phyloP scores from a whole-genome alignment of 2,113 vertebrate species.

The Ibidorhyncha struthersii region DNA sequence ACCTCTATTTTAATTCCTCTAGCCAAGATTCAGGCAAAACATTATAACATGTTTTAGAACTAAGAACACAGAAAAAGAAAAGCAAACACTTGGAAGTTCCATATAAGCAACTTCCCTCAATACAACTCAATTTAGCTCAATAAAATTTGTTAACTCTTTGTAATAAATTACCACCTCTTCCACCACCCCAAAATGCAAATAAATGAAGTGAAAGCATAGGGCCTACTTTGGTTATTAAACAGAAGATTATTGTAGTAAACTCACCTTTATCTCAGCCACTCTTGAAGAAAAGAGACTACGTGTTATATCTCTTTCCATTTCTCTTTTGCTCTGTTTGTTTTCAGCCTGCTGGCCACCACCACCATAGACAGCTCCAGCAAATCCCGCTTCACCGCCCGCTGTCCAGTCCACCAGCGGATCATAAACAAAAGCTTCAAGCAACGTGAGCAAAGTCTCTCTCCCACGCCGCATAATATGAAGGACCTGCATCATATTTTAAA shows the following conservation, averaged over 20 bases:
- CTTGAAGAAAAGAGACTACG: conserved; percentile 96
- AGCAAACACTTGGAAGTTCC: neutral
- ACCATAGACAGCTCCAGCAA: conserved; percentile 96
- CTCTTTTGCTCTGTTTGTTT: conserved; percentile 96
- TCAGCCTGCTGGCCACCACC: conserved; percentile 97
- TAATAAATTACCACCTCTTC: neutral
- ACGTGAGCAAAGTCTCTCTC: conserved; percentile 92
- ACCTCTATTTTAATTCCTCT: neutral
- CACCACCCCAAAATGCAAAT: neutral
- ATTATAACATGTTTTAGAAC: neutral
- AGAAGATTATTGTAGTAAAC: neutral
- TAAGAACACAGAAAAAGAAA: neutral
- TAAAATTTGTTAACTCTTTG: neutral
- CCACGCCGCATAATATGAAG: conserved; percentile 97
- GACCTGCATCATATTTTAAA: conserved; percentile 77
- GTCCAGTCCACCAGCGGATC: conserved; percentile 99
- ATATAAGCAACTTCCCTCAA: neutral
- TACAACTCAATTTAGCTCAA: neutral
- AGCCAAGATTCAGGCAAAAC: neutral
- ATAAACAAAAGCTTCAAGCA: conserved; percentile 97
- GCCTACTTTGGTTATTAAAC: neutral
- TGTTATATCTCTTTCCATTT: conserved; percentile 98
- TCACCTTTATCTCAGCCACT: conserved; percentile 97
- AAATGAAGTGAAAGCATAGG: neutral
- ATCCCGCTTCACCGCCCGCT: conserved; percentile 94